Base-by-base conservation (phyloP, 1,140 invertebrate species). In the Odontomachus brunneus region DNA sequence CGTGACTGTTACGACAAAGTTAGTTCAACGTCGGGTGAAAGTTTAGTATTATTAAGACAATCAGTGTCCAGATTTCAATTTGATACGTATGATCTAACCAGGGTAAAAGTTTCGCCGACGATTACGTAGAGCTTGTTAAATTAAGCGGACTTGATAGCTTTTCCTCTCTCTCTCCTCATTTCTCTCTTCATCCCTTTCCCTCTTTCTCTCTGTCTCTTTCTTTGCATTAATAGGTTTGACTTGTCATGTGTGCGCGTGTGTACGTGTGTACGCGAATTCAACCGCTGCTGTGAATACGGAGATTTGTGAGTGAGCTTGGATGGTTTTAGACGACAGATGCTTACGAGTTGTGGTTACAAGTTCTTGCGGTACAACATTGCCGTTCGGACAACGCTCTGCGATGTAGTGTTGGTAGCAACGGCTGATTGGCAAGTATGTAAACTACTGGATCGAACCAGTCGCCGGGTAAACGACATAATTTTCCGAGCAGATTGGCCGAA, bases 341-440 rank as follows among this genome's bases (percentile, higher is more conserved):
- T 80, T 44, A 57, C 75, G 75, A 80, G 22, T 57, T 80, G 75
- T n/a, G 65, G 75, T 9, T 48, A 7, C 33, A 80, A 80, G 65
- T 80, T 80, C 33, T 29, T 53, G 29, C 24, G 66, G 48, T 66
- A 66, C 62, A 76, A 67, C 65, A 33, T 65, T 44, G 51, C 51
- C 33, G 69, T 78, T 80, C 65, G 65, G 65, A 80, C 65, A 80
- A 55, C 11, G 48, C 60, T 38, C 11, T 15, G 44, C 75, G 33
- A 78, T 44, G 63, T 78, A 78, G 65, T 78, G 55, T 80, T 26
- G 65, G 51, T 80, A 57, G 48, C n/a, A 66, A n/a, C 22, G 51
- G 33, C 33, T 71, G 65, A 80, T 71, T 57, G 66, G 59, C 75
- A 69, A 80, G 17, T 80, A 38, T 48, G 51, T n/a, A 80, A n/a